phyloP scores from a whole-genome alignment of 1,140 invertebrate species.

The Hypothenemus hampei region DNA sequence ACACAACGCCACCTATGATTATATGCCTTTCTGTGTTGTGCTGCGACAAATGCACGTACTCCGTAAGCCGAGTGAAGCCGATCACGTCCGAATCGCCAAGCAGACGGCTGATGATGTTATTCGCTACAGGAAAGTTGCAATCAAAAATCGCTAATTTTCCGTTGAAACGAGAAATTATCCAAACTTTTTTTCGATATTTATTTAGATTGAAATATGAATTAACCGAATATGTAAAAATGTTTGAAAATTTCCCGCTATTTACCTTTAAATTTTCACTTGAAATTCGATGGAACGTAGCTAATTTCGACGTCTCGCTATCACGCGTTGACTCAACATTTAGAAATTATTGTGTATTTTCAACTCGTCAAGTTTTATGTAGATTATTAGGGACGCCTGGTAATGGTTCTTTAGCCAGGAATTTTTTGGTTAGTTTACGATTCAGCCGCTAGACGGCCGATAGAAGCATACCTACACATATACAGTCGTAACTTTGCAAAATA shows the following conservation, averaged over 20 bases:
- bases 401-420: conserved; percentile 44
- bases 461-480: too few relatives aligned
- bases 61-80: conserved; percentile 36
- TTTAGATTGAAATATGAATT: conserved; percentile 10
- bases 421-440: conserved; percentile 32
- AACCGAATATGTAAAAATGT: conserved; percentile 37
- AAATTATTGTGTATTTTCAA: conserved; percentile 39
- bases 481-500: too few relatives aligned
- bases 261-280: too few relatives aligned
- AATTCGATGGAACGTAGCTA: conserved; percentile 19
- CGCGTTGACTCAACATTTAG: conserved; percentile 37
- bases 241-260: conserved; percentile 32
- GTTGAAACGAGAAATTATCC: conserved; percentile 20
- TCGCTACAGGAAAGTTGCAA: conserved; percentile 31
- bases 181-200: conserved; percentile 34
- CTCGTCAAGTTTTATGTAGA: conserved; percentile 37
- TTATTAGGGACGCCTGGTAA: conserved; percentile 42
- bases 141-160: conserved; percentile 13
- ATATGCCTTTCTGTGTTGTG: conserved; percentile 39
- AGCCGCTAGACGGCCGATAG: conserved; percentile 32
- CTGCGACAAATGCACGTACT: conserved; percentile 42
- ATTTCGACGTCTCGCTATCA: conserved; percentile 28
- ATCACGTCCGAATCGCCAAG: conserved; percentile 34
- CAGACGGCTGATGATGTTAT: conserved; percentile 34
- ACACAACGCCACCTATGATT: conserved; percentile 43